These are phyloP conservation scores for Zygothrica quintamaculata DNA, from an alignment of 2,888 invertebrate species.

Conservation along the genomic window DNA sequence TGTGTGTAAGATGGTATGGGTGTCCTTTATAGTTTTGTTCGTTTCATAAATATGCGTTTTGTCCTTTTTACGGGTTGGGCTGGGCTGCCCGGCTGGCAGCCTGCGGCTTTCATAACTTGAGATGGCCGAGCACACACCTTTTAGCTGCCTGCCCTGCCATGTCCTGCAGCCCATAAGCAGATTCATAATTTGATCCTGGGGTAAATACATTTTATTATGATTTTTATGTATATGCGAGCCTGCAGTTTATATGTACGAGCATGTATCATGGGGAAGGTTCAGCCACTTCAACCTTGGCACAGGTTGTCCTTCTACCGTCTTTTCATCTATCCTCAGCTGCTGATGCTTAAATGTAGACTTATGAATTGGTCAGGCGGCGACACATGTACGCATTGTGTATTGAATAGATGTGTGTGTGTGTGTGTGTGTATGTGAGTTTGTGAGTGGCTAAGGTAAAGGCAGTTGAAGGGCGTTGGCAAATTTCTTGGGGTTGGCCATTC, in stretches of 20 bases:
- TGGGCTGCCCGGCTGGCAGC: constrained; percentile 41
- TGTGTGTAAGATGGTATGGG: constrained; percentile 34
- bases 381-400: constrained; percentile 48
- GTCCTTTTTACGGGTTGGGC: constrained; percentile 67
- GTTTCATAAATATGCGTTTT: constrained; percentile 79
- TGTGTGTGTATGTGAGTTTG: constrained; percentile 7
- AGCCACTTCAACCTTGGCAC: constrained; percentile 61
- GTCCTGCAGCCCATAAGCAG: constrained; percentile 69
- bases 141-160: constrained; percentile 52
- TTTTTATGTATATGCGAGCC: constrained; percentile 76
- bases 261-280: not conserved
- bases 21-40: constrained; percentile 76
- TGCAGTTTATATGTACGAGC: constrained; percentile 65
- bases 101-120: constrained; percentile 74
- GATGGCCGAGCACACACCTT: constrained; percentile 73
- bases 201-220: constrained; percentile 83
- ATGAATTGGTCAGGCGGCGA: constrained; percentile 77
- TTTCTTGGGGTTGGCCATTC: constrained; percentile 30
- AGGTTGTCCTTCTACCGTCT: constrained; percentile 62
- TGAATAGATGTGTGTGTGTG: too few species aligned
- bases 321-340: constrained; percentile 30
- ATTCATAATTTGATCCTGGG: constrained; percentile 83
- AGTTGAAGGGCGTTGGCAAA: constrained; percentile 6
- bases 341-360: constrained; percentile 75
- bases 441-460: constrained; percentile 11